Conservation (phyloP, 1,140 invertebrate species). For the Helicoverpa zea region DNA sequence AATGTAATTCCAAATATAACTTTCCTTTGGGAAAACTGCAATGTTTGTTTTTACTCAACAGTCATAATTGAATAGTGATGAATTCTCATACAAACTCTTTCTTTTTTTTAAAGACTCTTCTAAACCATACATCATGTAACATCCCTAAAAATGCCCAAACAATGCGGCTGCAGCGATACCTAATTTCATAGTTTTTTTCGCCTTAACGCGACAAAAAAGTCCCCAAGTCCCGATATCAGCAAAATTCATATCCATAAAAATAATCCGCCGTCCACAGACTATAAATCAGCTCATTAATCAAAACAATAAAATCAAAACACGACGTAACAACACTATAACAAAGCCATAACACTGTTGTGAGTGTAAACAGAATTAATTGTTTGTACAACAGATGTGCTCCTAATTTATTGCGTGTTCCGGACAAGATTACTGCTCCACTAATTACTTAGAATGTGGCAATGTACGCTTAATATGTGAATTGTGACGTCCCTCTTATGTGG, state of each 20-base stretch:
- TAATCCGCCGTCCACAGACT: neutral
- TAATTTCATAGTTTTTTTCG: no score
- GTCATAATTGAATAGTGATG: no score
- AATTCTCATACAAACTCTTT: no score
- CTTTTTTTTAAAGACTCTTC: no score
- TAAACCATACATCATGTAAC: no score
- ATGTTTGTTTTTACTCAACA: no score
- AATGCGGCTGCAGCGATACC: no score
- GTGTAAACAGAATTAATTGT: slow-evolving; percentile 30
- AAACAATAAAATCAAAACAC: neutral
- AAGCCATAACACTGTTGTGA: slow-evolving; percentile 3
- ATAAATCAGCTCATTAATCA: neutral
- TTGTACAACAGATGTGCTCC: slow-evolving; percentile 4
- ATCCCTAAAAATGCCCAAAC: no score
- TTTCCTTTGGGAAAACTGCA: no score
- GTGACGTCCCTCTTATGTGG: no score
- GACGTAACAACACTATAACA: neutral
- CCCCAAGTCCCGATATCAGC: neutral
- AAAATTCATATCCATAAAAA: neutral
- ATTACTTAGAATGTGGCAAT: slow-evolving; percentile 13
- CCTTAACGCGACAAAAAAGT: no score
- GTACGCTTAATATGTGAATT: neutral
- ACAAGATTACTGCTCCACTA: slow-evolving; percentile 34
- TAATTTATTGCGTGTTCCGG: slow-evolving; percentile 31
- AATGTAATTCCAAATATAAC: no score